Evolutionary conservation across 1,140 invertebrate species (phyloP).

Genomic region (Dolichoris vasculosae): DNA sequence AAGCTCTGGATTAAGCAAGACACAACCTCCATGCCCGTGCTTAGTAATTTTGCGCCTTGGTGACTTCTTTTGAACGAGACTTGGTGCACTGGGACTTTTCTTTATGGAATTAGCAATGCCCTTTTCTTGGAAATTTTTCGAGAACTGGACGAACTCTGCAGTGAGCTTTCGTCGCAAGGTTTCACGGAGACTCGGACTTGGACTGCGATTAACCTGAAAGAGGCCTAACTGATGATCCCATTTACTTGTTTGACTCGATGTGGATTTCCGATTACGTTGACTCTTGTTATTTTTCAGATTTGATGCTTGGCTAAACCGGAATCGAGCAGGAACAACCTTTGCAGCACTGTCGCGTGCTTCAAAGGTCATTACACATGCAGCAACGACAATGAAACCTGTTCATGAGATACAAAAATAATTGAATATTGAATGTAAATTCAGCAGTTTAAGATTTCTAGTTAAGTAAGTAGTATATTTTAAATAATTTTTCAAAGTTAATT

Average conservation of each 20-base stretch:
- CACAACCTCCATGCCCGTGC: conserved; percentile 70
- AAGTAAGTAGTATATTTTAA: too few relatives aligned
- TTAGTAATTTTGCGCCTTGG: conserved; percentile 59
- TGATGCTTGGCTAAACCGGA: conserved; percentile 78
- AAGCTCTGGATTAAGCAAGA: conserved; percentile 76
- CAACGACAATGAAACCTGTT: conserved; percentile 91
- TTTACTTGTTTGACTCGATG: conserved; percentile 74
- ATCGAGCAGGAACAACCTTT: conserved; percentile 87
- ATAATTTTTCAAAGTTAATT: too few relatives aligned
- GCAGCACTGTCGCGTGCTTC: conserved; percentile 91
- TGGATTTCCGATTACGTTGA: conserved; percentile 73
- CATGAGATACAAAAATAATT: background rate
- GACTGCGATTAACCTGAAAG: conserved; percentile 75
- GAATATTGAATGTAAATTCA: too few relatives aligned
- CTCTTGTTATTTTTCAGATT: conserved; percentile 68
- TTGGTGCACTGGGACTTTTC: conserved; percentile 77
- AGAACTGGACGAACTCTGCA: conserved; percentile 82
- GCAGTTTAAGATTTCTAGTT: too few relatives aligned
- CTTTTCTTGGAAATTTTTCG: conserved; percentile 77
- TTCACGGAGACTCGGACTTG: conserved; percentile 68
- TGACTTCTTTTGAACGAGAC: conserved; percentile 73
- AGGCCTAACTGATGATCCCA: conserved; percentile 80
- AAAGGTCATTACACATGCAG: conserved; percentile 96
- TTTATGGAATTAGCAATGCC: conserved; percentile 69
- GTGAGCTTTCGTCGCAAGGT: conserved; percentile 77